These are phyloP conservation scores for Notolepis coatsorum DNA, from an alignment of 2,797 vertebrate genomes.

Conservation along the genomic window DNA sequence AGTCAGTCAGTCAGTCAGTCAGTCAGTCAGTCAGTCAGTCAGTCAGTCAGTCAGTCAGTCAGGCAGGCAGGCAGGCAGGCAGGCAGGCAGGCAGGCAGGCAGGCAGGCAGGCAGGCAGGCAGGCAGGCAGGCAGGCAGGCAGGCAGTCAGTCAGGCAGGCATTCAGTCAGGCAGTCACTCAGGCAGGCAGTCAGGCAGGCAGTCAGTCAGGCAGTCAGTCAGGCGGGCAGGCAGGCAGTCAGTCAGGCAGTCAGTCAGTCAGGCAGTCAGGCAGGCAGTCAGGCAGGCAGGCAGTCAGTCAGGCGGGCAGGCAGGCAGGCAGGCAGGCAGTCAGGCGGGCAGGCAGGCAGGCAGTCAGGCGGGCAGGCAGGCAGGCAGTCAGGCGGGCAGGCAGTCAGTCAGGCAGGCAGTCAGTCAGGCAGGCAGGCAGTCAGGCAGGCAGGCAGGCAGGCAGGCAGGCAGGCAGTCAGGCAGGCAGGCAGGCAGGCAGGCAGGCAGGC, in stretches of 20 bases:
- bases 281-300: constrained; percentile 37
- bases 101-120: no score
- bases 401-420: background rate
- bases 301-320: background rate
- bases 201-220: background rate
- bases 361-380: background rate
- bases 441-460: constrained; percentile 37
- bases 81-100: no score
- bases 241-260: background rate
- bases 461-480: background rate
- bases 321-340: constrained; percentile 5
- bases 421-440: constrained; percentile 4
- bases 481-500: constrained; percentile 6
- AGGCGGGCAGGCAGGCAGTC: constrained; percentile 11
- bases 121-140: constrained; percentile 37
- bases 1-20: no score
- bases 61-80: no score
- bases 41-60: no score
- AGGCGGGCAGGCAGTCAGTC: constrained; percentile 11
- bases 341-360: no score
- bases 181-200: no score
- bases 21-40: no score
- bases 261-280: constrained; percentile 7
- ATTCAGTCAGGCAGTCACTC: constrained; percentile 9
- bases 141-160: background rate